Conservation (phyloP, 2,797 vertebrate species). For the Diplodus puntazzo region DNA sequence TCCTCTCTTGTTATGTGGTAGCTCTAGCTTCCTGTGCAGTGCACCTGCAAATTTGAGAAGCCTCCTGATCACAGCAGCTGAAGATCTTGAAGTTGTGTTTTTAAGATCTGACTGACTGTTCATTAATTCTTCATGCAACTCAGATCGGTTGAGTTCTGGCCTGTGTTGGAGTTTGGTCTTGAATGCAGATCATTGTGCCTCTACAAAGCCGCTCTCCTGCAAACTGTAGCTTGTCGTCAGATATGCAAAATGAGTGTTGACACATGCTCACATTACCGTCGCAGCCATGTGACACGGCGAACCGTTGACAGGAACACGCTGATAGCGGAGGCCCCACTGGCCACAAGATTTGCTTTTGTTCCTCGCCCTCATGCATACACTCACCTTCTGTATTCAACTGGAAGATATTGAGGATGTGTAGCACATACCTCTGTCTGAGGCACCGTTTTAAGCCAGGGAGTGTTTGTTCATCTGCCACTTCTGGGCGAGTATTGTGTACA, state of each 20-base stretch:
- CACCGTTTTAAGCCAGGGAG: conserved; percentile 22
- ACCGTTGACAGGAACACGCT: conserved; percentile 77
- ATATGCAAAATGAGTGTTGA: conserved; percentile 75
- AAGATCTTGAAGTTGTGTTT: conserved; percentile 29
- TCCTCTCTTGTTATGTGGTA: conserved; percentile 68
- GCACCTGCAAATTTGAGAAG: conserved; percentile 73
- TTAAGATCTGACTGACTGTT: neutral
- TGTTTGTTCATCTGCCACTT: neutral
- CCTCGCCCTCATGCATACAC: conserved; percentile 51
- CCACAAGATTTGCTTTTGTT: conserved; percentile 76
- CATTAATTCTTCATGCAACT: neutral
- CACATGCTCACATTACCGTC: conserved; percentile 69
- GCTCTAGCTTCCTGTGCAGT: conserved; percentile 77
- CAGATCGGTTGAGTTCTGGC: neutral
- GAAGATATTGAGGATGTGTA: conserved; percentile 54
- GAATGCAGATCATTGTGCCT: conserved; percentile 15
- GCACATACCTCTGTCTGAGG: conserved; percentile 49
- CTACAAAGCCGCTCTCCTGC: conserved; percentile 16
- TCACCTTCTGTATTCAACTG: conserved; percentile 63
- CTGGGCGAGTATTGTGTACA: no score
- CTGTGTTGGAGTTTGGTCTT: conserved; percentile 24
- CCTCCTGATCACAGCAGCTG: conserved; percentile 30
- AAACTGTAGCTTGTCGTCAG: conserved; percentile 52
- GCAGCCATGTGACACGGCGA: conserved; percentile 72
- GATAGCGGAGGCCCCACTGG: conserved; percentile 73